Evolutionary conservation across 2,888 invertebrate genomes (phyloP), one percentile per base, ranked within the genome.

Genomic region (Poecilus cupreus): DNA sequence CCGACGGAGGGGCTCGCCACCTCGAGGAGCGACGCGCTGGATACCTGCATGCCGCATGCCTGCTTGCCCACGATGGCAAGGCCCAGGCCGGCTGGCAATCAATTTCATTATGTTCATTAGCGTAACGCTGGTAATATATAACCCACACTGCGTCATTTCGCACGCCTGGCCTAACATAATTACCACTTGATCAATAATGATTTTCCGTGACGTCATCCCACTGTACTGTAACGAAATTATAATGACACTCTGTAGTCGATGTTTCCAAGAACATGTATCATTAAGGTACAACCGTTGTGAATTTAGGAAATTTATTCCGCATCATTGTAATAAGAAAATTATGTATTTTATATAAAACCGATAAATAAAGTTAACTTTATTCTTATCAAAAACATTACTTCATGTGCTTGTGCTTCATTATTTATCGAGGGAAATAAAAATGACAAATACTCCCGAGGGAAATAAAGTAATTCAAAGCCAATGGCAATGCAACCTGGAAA

Each of bases 31-130:
- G 18, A 13, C 13, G 18, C 18, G 13, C 20, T 39, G 18, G 70
- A 32, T 37, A 37, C 70, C 72, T 46, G 46, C 16, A 68, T 68
- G 32, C 37, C 37, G 8, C 46, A 46, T 68, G 64, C 64, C 11
- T 68, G 64, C 24, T 54, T 54, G 20, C 54, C 54, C 54, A 20
- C 20, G 54, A 54, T 54, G 20, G 20, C 20, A 20, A 20, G 60
- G 24, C 60, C 22, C 32, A 60, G 18, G 74, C 16, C 16, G 22
- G 26, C 26, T 74, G 16, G 60, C 77, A 60, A 77, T 77, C 77
- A 77, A 60, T 64, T 77, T 77, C 64, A 77, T 77, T 77, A 77
- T 64, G 64, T 77, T 77, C 60, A 77, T 77, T 77, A 60, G 64
- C 77, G 60, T 77, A 39, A 60, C 16, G 60, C 16, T 39, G 60